Conservation (phyloP, 2,888 invertebrate genomes). For the Mactromeris polynyma region DNA sequence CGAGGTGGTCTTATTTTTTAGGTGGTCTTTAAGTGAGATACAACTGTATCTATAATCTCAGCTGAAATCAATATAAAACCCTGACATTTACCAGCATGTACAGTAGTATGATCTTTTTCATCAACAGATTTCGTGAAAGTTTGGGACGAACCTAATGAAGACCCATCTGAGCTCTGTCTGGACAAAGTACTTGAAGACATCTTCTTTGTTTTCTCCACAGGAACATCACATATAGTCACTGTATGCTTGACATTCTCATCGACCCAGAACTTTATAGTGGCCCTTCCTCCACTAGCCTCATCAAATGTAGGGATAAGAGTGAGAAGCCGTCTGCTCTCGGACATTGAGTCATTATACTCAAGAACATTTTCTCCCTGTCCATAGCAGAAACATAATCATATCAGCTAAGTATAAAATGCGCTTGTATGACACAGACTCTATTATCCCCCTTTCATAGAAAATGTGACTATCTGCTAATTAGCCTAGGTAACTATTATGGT, state of each 20-base stretch:
- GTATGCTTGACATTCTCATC: slow-evolving; percentile 24
- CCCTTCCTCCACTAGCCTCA: not conserved
- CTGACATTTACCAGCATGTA: too few species aligned
- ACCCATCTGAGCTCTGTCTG: not conserved
- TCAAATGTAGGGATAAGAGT: slow-evolving; percentile 20
- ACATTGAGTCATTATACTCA: not conserved
- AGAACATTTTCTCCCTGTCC: slow-evolving; percentile 26
- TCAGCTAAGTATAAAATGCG: too few species aligned
- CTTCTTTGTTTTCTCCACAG: not conserved
- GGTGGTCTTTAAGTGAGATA: too few species aligned
- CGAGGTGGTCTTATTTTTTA: too few species aligned
- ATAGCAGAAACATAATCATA: not conserved
- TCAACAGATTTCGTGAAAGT: not conserved
- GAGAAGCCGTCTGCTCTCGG: slow-evolving; percentile 5
- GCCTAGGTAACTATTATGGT: too few species aligned
- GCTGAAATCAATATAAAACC: too few species aligned
- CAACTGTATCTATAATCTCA: too few species aligned
- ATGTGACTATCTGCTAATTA: too few species aligned
- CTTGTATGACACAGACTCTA: too few species aligned
- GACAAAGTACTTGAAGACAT: not conserved
- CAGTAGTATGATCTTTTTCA: too few species aligned
- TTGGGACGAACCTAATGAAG: not conserved
- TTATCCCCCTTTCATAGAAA: too few species aligned
- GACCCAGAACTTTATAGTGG: slow-evolving; percentile 24
- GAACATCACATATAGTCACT: slow-evolving; percentile 12